These are phyloP conservation scores for Drosophila cracens DNA, from an alignment of 2,888 invertebrate genomes.

Conservation along the genomic window DNA sequence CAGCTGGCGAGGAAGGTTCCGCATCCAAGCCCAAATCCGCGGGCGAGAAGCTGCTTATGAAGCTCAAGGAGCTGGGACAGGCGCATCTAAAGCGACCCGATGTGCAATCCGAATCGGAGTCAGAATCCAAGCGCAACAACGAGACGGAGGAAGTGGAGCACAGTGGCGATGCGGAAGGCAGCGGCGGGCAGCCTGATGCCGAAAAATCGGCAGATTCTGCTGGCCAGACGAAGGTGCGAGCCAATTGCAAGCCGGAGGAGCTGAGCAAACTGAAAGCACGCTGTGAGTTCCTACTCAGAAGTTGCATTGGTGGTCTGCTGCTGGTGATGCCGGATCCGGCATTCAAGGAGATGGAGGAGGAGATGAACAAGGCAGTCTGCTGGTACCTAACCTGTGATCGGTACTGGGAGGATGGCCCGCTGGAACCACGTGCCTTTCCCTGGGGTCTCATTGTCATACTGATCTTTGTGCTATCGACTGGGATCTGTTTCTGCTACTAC, in stretches of 20 bases:
- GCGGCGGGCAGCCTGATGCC: slow-evolving; percentile 40
- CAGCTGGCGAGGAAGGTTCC: slow-evolving; percentile 53
- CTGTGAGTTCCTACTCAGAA: slow-evolving; percentile 91
- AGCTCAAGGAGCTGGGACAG: slow-evolving; percentile 69
- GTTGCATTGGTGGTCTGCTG: slow-evolving; percentile 92
- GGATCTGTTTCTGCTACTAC: slow-evolving; percentile 95
- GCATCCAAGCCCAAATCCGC: slow-evolving; percentile 65
- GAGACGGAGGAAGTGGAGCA: slow-evolving; percentile 53
- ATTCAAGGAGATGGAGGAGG: slow-evolving; percentile 95
- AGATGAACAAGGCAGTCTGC: slow-evolving; percentile 94
- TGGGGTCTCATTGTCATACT: slow-evolving; percentile 92
- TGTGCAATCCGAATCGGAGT: background rate
- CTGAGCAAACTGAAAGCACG: slow-evolving; percentile 90
- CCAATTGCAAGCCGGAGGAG: slow-evolving; percentile 92
- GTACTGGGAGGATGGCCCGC: slow-evolving; percentile 94
- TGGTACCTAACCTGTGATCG: slow-evolving; percentile 96
- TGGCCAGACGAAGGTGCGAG: slow-evolving; percentile 86
- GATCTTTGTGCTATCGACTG: slow-evolving; percentile 92
- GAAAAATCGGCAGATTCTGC: slow-evolving; percentile 34
- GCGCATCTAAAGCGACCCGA: slow-evolving; percentile 51
- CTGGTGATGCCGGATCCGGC: slow-evolving; percentile 92
- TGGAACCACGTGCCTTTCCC: slow-evolving; percentile 91
- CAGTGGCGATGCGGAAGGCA: slow-evolving; percentile 58
- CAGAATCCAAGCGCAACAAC: slow-evolving; percentile 50
- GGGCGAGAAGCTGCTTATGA: slow-evolving; percentile 67